Evolutionary conservation across 53 echinoderm and acorn worm genomes (phyloP).

Genomic region (Patiria pectinifera): DNA sequence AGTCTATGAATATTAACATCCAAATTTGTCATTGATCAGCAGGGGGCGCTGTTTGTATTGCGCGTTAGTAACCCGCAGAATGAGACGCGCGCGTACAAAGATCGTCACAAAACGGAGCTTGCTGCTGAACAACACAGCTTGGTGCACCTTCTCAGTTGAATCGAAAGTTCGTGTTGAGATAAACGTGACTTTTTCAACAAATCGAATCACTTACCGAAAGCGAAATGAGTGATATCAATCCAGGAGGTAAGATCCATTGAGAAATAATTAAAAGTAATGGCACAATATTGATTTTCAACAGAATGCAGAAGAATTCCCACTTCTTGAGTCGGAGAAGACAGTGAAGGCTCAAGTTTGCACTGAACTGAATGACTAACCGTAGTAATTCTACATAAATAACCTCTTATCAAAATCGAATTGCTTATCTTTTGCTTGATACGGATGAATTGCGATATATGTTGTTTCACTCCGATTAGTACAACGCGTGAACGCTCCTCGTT

Average conservation of each 20-base stretch:
- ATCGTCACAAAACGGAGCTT: not conserved
- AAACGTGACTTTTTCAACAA: not conserved
- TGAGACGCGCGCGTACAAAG: not conserved
- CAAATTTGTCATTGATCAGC: not conserved
- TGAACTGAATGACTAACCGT: too few relatives aligned
- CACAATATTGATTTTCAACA: not conserved
- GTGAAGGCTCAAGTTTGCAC: too few relatives aligned
- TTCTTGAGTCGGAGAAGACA: too few relatives aligned
- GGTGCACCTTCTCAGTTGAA: not conserved
- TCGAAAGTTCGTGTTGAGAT: not conserved
- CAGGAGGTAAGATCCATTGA: not conserved
- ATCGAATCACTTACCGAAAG: not conserved
- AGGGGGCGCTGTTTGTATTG: constrained; percentile 23
- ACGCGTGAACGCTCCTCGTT: not conserved
- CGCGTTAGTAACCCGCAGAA: not conserved
- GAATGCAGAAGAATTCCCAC: not conserved
- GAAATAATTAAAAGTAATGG: not conserved
- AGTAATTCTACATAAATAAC: too few relatives aligned
- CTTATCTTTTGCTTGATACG: too few relatives aligned
- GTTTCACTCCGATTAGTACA: not conserved
- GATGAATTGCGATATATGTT: not conserved
- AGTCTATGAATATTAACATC: too few relatives aligned
- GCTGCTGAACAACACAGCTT: not conserved
- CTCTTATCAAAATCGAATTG: too few relatives aligned
- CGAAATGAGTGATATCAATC: constrained; percentile 11